Base-by-base conservation (phyloP, 2,888 invertebrate genomes). In the Cheilosia soror region DNA sequence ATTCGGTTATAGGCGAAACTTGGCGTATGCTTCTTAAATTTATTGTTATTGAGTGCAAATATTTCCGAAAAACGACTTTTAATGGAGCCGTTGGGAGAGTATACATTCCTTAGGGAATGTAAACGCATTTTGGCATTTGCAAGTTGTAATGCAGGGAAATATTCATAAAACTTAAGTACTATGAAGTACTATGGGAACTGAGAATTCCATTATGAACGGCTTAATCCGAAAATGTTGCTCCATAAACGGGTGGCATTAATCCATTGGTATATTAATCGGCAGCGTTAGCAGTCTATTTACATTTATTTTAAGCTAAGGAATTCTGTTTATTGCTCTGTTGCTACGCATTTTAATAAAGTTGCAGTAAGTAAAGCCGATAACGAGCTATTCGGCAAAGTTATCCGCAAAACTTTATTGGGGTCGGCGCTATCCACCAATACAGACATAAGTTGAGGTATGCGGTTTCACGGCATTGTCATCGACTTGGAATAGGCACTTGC, bases 121-220 rank as follows among this genome's bases (percentile, higher is more conserved):
- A 33, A 31, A 40, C 40, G 37, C 37, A 37, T 37, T 20, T 11
- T 37, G 37, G 58, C 58, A 58, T 49, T 66, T 76, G 42, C 40
- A 76, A 77, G 44, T 69, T 77, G 60, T 77, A 69, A 55, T 78
- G 53, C 33, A 29, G 13, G 62, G 15, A 15, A 55, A 62, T 76
- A 76, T 60, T 58, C 76, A 55, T 77, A 60, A 77, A 77, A 62
- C 1, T 11, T 65, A 47, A 73, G 44, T 13, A 47, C 27, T 33
- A 13, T 29, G 25, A 31, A 29, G 6, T 25, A 31, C 20, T 25
- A 42, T 5, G 63, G 53, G 25, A 27, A 27, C 37, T 33, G 7
- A 25, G 31, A 62, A 62, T 13, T 62, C 25, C 42, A 62, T 72
- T 44, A 62, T 11, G 29, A 40, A 25, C n/a, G 20, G 4, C 27